Evolutionary conservation across 2,888 invertebrate genomes (phyloP), one percentile per base, ranked within the genome.

Genomic region (Drosophila engyochracea): DNA sequence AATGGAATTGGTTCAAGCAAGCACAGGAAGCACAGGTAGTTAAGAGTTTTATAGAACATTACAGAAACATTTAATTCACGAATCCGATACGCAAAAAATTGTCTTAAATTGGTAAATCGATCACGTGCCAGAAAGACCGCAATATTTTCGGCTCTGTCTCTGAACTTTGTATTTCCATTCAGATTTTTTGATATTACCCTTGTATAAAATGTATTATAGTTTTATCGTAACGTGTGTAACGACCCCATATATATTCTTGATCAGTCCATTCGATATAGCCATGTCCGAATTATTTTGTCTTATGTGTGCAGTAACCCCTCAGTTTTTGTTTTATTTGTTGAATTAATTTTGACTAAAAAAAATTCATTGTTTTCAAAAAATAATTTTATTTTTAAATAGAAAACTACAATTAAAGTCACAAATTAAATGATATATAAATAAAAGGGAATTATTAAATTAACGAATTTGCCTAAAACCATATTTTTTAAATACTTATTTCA

Each of bases 121-220:
- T 85, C 85, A 85, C 88, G 85, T 87, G 81, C 76, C 59, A n/a
- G 9, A n/a, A 67, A 70, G 35, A 61, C 59, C 55, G 71, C 64
- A 67, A 62, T 58, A 72, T 75, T 69, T 63, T 31, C 25, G 52
- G 61, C 59, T 54, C 70, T 49, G 33, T 19, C 31, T 54, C 49
- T 59, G 44, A 31, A 55, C 66, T 67, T 63, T 37, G 52, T 68
- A 53, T 47, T 70, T 52, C 10, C 16, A 41, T 79, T 60, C 62
- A 12, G 10, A 25, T 68, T 60, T 71, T 53, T 69, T 35, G 33
- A 63, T 67, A 47, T 25, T 25, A 4, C 22, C 16, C 16, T 25
- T 9, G 2, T 25, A 25, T 16, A 25, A 25, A 9, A 7, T 9
- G 47, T 25, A 47, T 47, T 2, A 16, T 47, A 4, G 47, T 47